Conservation (phyloP, 2,113 vertebrate genomes). For the Neotoma lepida region DNA sequence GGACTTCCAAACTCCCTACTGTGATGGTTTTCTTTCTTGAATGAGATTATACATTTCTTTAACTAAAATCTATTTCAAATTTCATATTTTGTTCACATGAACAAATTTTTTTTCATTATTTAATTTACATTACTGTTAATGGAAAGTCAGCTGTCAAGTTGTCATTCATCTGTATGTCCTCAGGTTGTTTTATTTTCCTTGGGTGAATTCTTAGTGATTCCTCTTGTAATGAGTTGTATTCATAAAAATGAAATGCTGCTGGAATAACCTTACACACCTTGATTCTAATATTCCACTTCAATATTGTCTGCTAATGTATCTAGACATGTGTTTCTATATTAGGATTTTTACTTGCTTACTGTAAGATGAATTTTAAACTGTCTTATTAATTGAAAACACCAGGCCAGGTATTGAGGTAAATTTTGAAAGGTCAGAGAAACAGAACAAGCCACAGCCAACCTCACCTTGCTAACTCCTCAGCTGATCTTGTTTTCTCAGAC, state of each 20-base stretch:
- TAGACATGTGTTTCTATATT: background rate
- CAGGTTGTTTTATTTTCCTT: background rate
- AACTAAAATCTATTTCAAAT: background rate
- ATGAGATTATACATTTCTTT: background rate
- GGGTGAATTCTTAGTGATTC: background rate
- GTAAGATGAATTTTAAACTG: too few species aligned
- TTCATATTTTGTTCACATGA: background rate
- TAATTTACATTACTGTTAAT: background rate
- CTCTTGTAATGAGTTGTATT: background rate
- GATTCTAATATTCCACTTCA: background rate
- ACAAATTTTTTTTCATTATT: background rate
- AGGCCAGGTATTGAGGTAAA: too few species aligned
- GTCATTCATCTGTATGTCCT: background rate
- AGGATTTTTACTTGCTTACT: background rate
- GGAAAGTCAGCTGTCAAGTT: background rate
- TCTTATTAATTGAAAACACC: too few species aligned
- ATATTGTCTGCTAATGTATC: background rate
- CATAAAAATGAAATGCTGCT: background rate
- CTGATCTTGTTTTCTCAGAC: too few species aligned
- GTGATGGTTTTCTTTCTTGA: background rate
- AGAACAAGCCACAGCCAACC: too few species aligned
- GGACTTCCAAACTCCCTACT: background rate
- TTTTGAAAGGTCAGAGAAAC: too few species aligned
- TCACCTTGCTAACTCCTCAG: too few species aligned
- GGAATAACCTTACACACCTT: background rate